phyloP scores from a whole-genome alignment of 1,140 invertebrate genomes.

The Dendroctonus ponderosae region DNA sequence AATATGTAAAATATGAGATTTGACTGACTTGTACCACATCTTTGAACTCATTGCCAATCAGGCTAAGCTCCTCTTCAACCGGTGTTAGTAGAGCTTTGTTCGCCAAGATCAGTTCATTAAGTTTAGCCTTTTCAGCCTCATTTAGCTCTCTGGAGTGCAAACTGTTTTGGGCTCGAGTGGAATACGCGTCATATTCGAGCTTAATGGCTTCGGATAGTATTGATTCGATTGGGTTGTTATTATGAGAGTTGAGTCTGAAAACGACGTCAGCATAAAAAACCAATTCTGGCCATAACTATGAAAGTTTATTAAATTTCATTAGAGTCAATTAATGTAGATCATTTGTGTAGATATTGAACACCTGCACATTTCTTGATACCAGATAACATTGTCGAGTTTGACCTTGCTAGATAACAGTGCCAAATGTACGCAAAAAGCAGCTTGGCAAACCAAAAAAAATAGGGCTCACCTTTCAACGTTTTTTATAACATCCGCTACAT shows the following conservation, averaged over 20 bases:
- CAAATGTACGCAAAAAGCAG: no score
- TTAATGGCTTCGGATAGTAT: constrained; percentile 81
- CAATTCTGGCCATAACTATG: not conserved
- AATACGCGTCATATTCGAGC: constrained; percentile 73
- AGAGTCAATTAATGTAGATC: not conserved
- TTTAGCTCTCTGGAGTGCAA: constrained; percentile 69
- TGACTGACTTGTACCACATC: constrained; percentile 17
- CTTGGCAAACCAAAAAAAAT: no score
- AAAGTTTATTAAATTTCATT: not conserved
- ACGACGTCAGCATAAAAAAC: not conserved
- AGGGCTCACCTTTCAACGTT: no score
- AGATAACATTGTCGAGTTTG: no score
- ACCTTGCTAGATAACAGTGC: no score
- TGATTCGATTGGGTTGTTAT: constrained; percentile 69
- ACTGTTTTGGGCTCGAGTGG: constrained; percentile 59
- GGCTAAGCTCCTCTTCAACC: constrained; percentile 71
- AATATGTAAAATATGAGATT: not conserved
- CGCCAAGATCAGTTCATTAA: constrained; percentile 80
- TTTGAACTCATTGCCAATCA: constrained; percentile 29
- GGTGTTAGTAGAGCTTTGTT: constrained; percentile 80
- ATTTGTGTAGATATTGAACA: constrained; percentile 1
- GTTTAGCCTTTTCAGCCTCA: constrained; percentile 75
- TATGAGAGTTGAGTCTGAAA: constrained; percentile 23
- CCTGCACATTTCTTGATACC: constrained; percentile 3
- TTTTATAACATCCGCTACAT: no score